A percentile compares a stretch with the other conserved stretches of the same genome.
Evolutionary conservation across 1,140 invertebrate species (phyloP).

Genomic region (Onthophagus taurus): DNA sequence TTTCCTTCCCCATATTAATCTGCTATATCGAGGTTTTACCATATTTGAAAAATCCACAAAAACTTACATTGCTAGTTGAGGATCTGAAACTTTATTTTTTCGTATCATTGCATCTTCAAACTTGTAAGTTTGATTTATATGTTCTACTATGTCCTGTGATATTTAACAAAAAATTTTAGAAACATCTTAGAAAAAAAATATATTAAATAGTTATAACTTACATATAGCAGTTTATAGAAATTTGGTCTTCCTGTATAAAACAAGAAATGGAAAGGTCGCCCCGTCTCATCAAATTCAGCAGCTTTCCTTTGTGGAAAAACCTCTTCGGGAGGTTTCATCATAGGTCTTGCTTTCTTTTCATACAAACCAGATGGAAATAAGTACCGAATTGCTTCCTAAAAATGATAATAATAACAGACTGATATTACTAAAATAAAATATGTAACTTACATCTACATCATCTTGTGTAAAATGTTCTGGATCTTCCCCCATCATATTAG

Average conservation of each 20-base stretch:
- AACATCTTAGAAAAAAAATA: not conserved
- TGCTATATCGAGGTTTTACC: too few species aligned
- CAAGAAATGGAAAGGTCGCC: slow-evolving; percentile 77
- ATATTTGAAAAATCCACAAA: slow-evolving; percentile 1
- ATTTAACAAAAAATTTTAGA: slow-evolving; percentile 2
- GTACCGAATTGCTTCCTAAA: slow-evolving; percentile 78
- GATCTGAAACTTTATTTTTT: slow-evolving; percentile 48
- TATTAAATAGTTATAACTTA: slow-evolving; percentile 37
- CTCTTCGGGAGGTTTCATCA: slow-evolving; percentile 78
- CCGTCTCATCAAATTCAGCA: slow-evolving; percentile 82
- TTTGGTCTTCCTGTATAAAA: slow-evolving; percentile 85
- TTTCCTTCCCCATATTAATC: too few species aligned
- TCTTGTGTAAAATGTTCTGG: slow-evolving; percentile 76
- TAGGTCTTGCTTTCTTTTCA: slow-evolving; percentile 68
- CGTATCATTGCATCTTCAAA: slow-evolving; percentile 58
- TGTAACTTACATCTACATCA: slow-evolving; percentile 68
- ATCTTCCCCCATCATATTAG: slow-evolving; percentile 97
- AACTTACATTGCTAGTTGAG: slow-evolving; percentile 49
- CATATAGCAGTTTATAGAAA: slow-evolving; percentile 74
- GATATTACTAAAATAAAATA: not conserved
- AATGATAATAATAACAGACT: slow-evolving; percentile 22
- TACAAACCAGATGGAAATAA: slow-evolving; percentile 86
- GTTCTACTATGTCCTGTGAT: slow-evolving; percentile 48
- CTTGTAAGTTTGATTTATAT: slow-evolving; percentile 55
- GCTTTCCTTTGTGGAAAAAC: slow-evolving; percentile 77